Conservation (phyloP, 2,888 invertebrate genomes). For the Sphaerophoria rueppellii region DNA sequence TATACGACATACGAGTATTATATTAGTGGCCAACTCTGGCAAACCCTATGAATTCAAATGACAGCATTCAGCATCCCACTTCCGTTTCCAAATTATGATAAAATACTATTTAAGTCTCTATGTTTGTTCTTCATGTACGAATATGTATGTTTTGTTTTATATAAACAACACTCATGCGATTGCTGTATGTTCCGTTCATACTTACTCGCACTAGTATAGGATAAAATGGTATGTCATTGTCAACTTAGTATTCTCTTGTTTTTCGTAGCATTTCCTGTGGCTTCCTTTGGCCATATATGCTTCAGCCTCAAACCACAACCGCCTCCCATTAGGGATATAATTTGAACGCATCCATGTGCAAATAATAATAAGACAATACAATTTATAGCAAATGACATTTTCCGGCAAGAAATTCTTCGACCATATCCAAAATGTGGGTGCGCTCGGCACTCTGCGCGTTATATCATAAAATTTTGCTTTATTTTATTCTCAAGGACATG, state of each 20-base stretch:
- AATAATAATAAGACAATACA: conserved; percentile 72
- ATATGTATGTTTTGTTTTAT: background rate
- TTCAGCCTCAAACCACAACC: background rate
- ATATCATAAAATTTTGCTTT: conserved; percentile 19
- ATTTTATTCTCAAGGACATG: conserved; percentile 34
- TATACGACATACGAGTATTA: background rate
- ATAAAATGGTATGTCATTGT: conserved; percentile 25
- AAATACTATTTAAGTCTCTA: conserved; percentile 51
- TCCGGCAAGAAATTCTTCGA: conserved; percentile 66
- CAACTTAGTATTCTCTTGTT: conserved; percentile 65
- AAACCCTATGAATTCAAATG: conserved; percentile 54
- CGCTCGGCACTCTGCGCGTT: conserved; percentile 18
- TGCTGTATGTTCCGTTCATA: background rate
- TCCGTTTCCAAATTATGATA: conserved; percentile 65
- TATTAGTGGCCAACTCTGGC: conserved; percentile 36
- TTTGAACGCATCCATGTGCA: conserved; percentile 69
- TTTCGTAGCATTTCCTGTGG: conserved; percentile 65
- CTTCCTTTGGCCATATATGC: conserved; percentile 44
- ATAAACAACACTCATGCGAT: background rate
- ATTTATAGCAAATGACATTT: conserved; percentile 71
- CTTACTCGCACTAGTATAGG: conserved; percentile 9
- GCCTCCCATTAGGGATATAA: conserved; percentile 54
- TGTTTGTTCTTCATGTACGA: background rate
- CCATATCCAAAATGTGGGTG: conserved; percentile 54
- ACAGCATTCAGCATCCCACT: conserved; percentile 46